Evolutionary conservation across 2,113 vertebrate species (phyloP).

Genomic region (Silurus glanis): DNA sequence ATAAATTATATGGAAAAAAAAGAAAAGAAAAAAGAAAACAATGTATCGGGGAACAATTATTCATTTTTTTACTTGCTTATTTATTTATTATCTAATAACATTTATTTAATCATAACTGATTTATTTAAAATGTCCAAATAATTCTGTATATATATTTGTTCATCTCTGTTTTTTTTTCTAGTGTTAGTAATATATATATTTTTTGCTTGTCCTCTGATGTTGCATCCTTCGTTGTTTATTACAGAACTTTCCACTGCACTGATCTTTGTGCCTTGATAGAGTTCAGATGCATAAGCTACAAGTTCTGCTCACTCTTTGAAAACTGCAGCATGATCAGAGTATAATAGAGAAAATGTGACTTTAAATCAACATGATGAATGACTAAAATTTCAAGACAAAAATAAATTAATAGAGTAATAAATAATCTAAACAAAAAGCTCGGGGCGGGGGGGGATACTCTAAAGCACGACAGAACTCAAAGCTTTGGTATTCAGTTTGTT

Average conservation of each 20-base stretch:
- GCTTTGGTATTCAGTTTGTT: neutral
- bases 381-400: neutral
- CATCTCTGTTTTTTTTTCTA: too few species aligned
- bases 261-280: neutral
- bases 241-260: neutral
- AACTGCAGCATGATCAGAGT: neutral
- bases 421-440: neutral
- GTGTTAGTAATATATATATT: neutral
- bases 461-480: neutral
- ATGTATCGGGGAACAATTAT: too few species aligned
- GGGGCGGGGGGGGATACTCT: neutral
- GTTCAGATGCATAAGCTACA: neutral
- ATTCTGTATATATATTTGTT: neutral
- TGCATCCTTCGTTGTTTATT: neutral
- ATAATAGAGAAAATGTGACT: constrained; percentile 43
- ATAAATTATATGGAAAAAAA: too few species aligned
- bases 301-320: neutral
- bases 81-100: too few species aligned
- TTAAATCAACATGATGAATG: constrained; percentile 58
- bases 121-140: too few species aligned
- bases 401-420: too few species aligned
- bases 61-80: too few species aligned
- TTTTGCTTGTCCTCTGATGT: neutral
- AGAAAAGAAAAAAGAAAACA: too few species aligned
- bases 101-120: too few species aligned